Percentiles rank a stretch among this genome's conserved stretches.
These are phyloP conservation scores for Lysandra coridon DNA, from an alignment of 2,888 invertebrate species.

Conservation along the genomic window DNA sequence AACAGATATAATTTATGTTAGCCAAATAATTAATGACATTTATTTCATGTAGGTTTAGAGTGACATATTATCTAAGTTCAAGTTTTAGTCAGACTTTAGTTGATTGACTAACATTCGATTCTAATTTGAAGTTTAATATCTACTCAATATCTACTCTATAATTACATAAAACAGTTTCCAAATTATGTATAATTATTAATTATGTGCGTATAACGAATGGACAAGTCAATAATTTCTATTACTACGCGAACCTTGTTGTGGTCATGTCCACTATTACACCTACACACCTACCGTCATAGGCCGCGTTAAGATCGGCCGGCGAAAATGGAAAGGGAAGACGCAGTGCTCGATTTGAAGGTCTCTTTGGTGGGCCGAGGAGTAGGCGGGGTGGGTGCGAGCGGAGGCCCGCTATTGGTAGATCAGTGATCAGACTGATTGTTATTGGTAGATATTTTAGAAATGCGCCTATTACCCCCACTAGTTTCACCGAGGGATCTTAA, in stretches of 20 bases:
- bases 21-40: neutral
- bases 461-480: neutral
- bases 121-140: neutral
- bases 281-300: neutral
- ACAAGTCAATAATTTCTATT: conserved; percentile 13
- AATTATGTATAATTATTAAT: conserved; percentile 21
- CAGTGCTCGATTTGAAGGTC: neutral
- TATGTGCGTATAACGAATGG: conserved; percentile 25
- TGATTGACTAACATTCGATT: conserved; percentile 6
- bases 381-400: too few species aligned
- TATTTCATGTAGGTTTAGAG: neutral
- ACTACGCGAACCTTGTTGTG: neutral
- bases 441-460: neutral
- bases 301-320: neutral
- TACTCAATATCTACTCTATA: neutral
- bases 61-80: neutral
- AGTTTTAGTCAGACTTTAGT: conserved; percentile 1
- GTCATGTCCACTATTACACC: neutral
- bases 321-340: neutral
- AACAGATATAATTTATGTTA: neutral
- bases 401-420: neutral
- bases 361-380: neutral
- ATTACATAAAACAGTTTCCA: neutral
- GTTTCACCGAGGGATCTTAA: neutral
- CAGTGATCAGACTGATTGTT: too few species aligned